phyloP scores from a whole-genome alignment of 2,113 vertebrate genomes.

The Semicossyphus pulcher region DNA sequence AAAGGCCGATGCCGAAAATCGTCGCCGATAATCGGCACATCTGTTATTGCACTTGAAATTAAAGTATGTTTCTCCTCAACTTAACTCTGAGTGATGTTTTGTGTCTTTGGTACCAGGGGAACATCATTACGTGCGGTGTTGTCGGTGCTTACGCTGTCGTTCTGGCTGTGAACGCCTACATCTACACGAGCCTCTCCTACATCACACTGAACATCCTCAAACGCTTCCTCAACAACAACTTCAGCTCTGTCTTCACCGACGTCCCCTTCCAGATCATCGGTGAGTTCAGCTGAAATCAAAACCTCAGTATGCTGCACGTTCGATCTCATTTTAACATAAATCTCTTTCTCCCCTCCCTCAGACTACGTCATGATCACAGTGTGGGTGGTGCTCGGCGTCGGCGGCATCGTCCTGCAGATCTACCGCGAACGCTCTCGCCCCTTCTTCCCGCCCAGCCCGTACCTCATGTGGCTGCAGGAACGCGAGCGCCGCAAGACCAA shows the following conservation, averaged over 20 bases:
- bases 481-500: slow-evolving; percentile 93
- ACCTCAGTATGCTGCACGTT: neutral
- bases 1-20: too few relatives aligned
- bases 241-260: slow-evolving; percentile 85
- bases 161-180: slow-evolving; percentile 88
- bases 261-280: slow-evolving; percentile 91
- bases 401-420: slow-evolving; percentile 88
- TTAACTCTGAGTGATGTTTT: neutral
- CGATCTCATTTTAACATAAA: neutral
- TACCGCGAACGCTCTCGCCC: slow-evolving; percentile 86
- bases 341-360: slow-evolving; percentile 48
- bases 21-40: too few relatives aligned
- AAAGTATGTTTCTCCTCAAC: too few relatives aligned
- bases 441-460: slow-evolving; percentile 92
- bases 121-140: slow-evolving; percentile 89
- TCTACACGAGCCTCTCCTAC: slow-evolving; percentile 93
- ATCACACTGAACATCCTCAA: slow-evolving; percentile 91
- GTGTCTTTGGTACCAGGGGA: slow-evolving; percentile 82
- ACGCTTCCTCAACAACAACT: slow-evolving; percentile 87
- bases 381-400: slow-evolving; percentile 89
- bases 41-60: too few relatives aligned
- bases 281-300: slow-evolving; percentile 70
- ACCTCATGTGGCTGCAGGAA: slow-evolving; percentile 91
- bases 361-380: slow-evolving; percentile 89
- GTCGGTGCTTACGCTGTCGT: slow-evolving; percentile 88